These are phyloP conservation scores for Eupithecia tripunctaria DNA, from an alignment of 2,888 invertebrate species.

Conservation along the genomic window DNA sequence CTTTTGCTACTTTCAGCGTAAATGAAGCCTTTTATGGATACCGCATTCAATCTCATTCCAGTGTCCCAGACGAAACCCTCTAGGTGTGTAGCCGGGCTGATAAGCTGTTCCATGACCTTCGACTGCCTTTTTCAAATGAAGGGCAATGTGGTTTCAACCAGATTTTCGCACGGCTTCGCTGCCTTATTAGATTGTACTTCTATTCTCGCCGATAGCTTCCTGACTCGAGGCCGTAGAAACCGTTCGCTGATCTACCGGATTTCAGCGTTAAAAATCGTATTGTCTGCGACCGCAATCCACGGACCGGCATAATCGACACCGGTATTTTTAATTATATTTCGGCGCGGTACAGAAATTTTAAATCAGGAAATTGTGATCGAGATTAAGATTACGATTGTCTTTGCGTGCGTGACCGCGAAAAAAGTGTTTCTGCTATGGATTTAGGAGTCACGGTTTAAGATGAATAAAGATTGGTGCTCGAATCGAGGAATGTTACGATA, in stretches of 20 bases:
- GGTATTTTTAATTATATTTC: constrained; percentile 60
- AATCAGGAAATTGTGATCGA: constrained; percentile 43
- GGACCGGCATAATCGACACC: constrained; percentile 54
- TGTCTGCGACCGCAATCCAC: constrained; percentile 56
- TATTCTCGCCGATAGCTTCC: not conserved
- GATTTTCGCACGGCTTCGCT: constrained; percentile 4
- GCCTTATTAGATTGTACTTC: not conserved
- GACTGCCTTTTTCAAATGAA: constrained; percentile 1
- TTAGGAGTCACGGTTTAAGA: not conserved
- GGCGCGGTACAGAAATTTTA: constrained; percentile 48
- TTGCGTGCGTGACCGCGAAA: constrained; percentile 29
- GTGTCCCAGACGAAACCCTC: constrained; percentile 45
- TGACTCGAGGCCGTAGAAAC: constrained; percentile 15
- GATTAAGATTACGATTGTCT: constrained; percentile 34
- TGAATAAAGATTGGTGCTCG: constrained; percentile 4
- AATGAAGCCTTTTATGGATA: not conserved
- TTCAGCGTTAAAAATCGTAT: constrained; percentile 48
- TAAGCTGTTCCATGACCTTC: constrained; percentile 9
- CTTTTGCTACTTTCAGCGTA: not conserved
- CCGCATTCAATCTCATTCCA: not conserved
- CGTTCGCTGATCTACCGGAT: constrained; percentile 6
- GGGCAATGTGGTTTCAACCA: not conserved
- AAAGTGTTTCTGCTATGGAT: constrained; percentile 6
- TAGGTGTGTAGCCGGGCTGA: constrained; percentile 35
- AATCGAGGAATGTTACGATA: not conserved